A percentile compares a stretch with the other conserved stretches of the same genome.
Evolutionary conservation across 2,888 invertebrate species (phyloP).

Genomic region (Stegana nigrithorax): DNA sequence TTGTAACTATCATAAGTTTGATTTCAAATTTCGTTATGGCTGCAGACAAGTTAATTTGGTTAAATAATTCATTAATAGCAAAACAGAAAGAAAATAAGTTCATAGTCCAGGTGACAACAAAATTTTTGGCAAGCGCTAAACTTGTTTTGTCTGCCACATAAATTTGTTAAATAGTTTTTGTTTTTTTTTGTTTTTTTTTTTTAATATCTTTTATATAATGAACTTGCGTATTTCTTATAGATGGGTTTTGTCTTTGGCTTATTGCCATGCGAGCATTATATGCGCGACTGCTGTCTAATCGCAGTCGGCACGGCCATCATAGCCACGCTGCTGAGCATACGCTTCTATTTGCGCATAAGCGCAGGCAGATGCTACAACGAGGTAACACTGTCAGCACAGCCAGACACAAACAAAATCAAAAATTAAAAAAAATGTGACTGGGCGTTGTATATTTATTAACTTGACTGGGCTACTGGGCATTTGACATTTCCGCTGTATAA

Average conservation of each 20-base stretch:
- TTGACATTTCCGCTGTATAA: background rate
- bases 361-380: constrained; percentile 63
- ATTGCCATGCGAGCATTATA: constrained; percentile 55
- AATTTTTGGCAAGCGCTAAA: no score
- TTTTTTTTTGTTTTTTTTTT: constrained; percentile 28
- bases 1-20: no score
- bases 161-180: no score
- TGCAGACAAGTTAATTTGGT: no score
- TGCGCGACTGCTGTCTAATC: constrained; percentile 54
- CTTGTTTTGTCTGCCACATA: no score
- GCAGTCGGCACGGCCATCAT: constrained; percentile 52
- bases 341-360: constrained; percentile 64
- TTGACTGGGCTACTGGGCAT: no score
- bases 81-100: no score
- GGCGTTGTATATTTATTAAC: no score
- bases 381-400: constrained; percentile 49
- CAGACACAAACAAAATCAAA: background rate
- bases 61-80: no score
- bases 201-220: no score
- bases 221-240: constrained; percentile 42
- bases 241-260: constrained; percentile 58
- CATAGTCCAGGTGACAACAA: no score
- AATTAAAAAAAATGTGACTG: background rate
- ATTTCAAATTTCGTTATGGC: no score
- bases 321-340: constrained; percentile 61